Evolutionary conservation across 2,888 invertebrate genomes (phyloP), one percentile per base, ranked within the genome.

Genomic region (Leptopterna dolabrata): DNA sequence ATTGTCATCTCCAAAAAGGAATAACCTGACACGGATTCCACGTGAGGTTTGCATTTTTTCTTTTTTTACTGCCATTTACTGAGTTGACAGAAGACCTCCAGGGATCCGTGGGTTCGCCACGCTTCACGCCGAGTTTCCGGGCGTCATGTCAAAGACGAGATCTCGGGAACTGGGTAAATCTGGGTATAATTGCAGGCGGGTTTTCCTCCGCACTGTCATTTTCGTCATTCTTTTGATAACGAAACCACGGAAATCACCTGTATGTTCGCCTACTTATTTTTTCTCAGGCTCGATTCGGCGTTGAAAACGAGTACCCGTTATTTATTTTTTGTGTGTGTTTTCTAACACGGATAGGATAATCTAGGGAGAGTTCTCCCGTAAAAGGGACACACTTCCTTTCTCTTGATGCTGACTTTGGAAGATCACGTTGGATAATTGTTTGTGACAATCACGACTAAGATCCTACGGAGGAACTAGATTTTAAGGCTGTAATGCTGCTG

Each of bases 141-240:
- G 63, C 63, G 63, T 63, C 24, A 36, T 36, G 73, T 73, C 73
- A 73, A 1, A 71, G 36, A n/a, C n/a, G 41, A 36, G 11, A 80
- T 13, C 19, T 80, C 80, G 47, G 81, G 36, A 81, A 81, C 47
- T 81, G 51, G 81, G 81, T 81, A 81, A 81, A 81, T 81, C 81
- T 81, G 29, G 51, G 16, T 55, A 81, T 81, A 81, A 81, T 81
- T 81, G 81, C 45, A 27, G 47, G 13, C 14, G 29, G 81, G 13
- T 81, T 30, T 30, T 81, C 55, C 51, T n/a, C n/a, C n/a, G n/a
- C n/a, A 14, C 73, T 19, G 73, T 73, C 73, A 19, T 41, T 41
- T 73, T 30, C 41, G 73, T 73, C 73, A 73, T 73, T 71, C 73
- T 36, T 63, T 63, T 36, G 73, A 41, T 73, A 73, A 73, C 73